Evolutionary conservation across 1,140 invertebrate genomes (phyloP), one percentile per base, ranked within the genome.

Genomic region (Trissolcus basalis): DNA sequence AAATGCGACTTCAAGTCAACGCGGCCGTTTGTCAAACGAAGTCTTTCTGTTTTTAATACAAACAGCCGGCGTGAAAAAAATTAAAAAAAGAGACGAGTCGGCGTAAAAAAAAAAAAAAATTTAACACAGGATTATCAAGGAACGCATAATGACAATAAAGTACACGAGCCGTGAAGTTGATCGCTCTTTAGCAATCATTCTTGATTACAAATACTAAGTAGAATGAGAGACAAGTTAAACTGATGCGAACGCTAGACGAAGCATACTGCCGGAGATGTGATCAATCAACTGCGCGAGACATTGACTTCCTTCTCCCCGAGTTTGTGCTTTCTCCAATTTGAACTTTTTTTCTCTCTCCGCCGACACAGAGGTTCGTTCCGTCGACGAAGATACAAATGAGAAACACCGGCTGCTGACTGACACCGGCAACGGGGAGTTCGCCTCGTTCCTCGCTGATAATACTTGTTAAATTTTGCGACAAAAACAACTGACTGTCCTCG

Each of bases 271-370:
- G 54, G 61, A 67, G 58, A 58, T 58, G 53, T 51, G 71, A 74
- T 74, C 71, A 63, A 74, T 74, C 71, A 68, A 63, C 64, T 61
- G 58, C 58, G 51, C 56, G 68, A 67, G 64, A 68, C 49, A 58
- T 13, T 61, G 55, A 60, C 51, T 63, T 74, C 67, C 50, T 56
- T 55, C 45, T 50, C 55, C 48, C 43, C 47, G 36, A 33, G 41
- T 43, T 72, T 10, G 19, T 27, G 41, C 4, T 48, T 50, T 45
- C 54, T 69, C 39, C 15, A 27, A 32, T 32, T 59, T 13, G 35
- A 10, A 43, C 44, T 49, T 56, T 63, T 51, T 45, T 47, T 49
- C 55, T 53, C 16, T 58, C 36, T 44, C 1, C 43, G 43, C 6
- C 8, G 19, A 27, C 19, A 27, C 19, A 6, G 13, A 14, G 47